Evolutionary conservation across 2,888 invertebrate genomes (phyloP), one percentile per base, ranked within the genome.

Genomic region (Chrysolina oricalcia): DNA sequence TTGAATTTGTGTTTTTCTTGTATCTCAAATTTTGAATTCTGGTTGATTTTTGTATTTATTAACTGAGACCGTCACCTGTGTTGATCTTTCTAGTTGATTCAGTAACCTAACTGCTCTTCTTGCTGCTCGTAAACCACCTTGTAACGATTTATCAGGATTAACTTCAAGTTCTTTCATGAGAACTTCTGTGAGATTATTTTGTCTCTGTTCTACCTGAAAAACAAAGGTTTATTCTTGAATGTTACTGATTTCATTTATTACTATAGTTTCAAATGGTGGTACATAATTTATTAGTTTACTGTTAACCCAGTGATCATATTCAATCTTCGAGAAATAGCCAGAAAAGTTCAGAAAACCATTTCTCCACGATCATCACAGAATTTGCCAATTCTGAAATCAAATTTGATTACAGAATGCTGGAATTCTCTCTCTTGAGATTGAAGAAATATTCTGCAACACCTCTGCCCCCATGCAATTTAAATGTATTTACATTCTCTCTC

Each of bases 141-240:
- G 94, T 9, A 98, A 91, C 69, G 97, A 97, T 89, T 97, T 95
- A 85, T 97, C 97, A 46, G 97, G 96, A 70, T 94, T 94, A 27
- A 95, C 95, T 88, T 97, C 95, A 40, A 98, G 89, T 88, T 98
- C 98, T 83, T 95, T 95, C 82, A 97, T 93, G 59, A 98, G 89
- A 69, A 97, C 96, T 81, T 96, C 95, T n/a, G 96, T 95, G 81
- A 98, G 90, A 65, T 92, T 92, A 79, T 93, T 92, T 75, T 94
- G 94, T 84, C 96, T 91, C 76, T 90, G 90, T 82, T 95, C 94
- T 50, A 96, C 90, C 91, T 93, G 74, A 63, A 80, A 83, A 50
- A n/a, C 41, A 46, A 50, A 35, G 35, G 8, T 35, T 27, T 27
- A 27, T 27, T 3, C 5, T 27, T 27, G n/a, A 50, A 50, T 15